Evolutionary conservation across 2,888 invertebrate genomes (phyloP).

Genomic region (Parapristionchus giblindavisi): DNA sequence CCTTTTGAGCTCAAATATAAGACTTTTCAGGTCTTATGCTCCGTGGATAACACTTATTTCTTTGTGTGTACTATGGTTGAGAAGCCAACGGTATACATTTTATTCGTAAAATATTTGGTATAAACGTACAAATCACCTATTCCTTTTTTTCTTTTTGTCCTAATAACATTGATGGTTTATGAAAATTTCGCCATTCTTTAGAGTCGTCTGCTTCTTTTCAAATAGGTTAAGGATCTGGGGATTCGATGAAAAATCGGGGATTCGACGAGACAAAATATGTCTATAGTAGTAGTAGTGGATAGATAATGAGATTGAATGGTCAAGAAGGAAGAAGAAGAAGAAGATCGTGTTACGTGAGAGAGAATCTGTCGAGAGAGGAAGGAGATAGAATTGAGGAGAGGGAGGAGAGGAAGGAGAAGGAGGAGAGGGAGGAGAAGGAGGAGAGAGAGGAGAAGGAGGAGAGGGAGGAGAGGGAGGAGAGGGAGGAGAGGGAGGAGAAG

Average conservation of each 20-base stretch:
- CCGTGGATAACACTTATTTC: no score
- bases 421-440: background rate
- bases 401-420: background rate
- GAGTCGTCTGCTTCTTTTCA: no score
- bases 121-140: no score
- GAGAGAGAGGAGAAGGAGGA: slow-evolving; percentile 1
- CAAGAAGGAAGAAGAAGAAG: background rate
- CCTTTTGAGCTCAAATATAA: no score
- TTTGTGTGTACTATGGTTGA: no score
- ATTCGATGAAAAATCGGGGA: slow-evolving; percentile 4
- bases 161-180: no score
- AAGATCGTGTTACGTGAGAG: background rate
- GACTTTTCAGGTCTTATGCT: no score
- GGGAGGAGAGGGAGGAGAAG: background rate
- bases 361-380: background rate
- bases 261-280: background rate
- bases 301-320: background rate
- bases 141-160: no score
- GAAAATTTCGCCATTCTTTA: no score
- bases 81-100: no score
- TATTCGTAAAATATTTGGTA: no score
- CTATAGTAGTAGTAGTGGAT: background rate
- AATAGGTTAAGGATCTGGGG: no score
- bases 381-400: background rate
- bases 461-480: background rate